Conservation (phyloP, 1,140 invertebrate genomes). For the Bemisia tabaci region DNA sequence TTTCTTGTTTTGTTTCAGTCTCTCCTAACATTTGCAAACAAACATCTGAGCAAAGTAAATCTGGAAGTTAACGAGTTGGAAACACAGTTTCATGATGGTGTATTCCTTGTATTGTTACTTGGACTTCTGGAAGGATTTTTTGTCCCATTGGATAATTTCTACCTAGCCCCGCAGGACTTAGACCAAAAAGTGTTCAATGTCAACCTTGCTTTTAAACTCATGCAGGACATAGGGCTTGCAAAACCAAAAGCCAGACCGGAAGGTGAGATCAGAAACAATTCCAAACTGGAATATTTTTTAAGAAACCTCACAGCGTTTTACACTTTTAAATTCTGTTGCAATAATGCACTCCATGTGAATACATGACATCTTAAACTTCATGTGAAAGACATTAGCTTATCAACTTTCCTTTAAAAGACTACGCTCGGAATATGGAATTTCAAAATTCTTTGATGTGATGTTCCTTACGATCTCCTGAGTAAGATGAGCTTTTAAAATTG, state of each 20-base stretch:
- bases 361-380: no score
- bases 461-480: no score
- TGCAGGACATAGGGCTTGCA: conserved; percentile 92
- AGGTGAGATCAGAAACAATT: no score
- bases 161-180: conserved; percentile 76
- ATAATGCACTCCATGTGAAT: no score
- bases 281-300: no score
- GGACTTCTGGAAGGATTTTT: conserved; percentile 96
- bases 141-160: conserved; percentile 89
- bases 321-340: no score
- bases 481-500: no score
- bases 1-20: conserved; percentile 46
- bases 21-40: conserved; percentile 94
- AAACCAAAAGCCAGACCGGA: conserved; percentile 92
- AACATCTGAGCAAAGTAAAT: conserved; percentile 93
- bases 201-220: conserved; percentile 89
- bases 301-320: no score
- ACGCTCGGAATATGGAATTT: no score
- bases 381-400: no score
- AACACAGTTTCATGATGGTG: conserved; percentile 93
- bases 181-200: conserved; percentile 96
- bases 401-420: no score
- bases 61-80: conserved; percentile 88
- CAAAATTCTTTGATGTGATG: no score
- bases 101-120: conserved; percentile 88